Percentiles rank a stretch among this genome's conserved stretches.
These are phyloP conservation scores for Pterophyllum scalare DNA, from an alignment of 2,113 vertebrate genomes.

Conservation along the genomic window DNA sequence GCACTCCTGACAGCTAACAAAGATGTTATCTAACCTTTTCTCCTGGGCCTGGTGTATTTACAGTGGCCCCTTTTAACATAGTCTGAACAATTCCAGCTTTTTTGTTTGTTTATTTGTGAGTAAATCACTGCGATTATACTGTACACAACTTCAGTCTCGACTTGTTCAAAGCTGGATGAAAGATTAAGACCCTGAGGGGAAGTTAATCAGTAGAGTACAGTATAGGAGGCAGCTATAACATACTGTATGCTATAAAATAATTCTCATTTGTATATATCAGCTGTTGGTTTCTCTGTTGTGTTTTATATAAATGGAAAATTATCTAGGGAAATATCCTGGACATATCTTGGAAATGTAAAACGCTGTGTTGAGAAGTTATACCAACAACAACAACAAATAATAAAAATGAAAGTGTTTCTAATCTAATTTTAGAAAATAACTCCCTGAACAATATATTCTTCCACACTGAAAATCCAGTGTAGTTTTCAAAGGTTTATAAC, in stretches of 20 bases:
- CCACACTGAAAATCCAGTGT: constrained; percentile 19
- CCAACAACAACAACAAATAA: too few relatives aligned
- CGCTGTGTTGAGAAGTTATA: constrained; percentile 42
- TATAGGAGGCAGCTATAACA: constrained; percentile 49
- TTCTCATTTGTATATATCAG: constrained; percentile 38
- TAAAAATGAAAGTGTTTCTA: constrained; percentile 40
- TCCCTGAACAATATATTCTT: constrained; percentile 67
- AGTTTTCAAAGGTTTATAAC: constrained; percentile 33
- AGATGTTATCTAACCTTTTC: constrained; percentile 10
- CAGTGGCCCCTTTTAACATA: constrained; percentile 19
- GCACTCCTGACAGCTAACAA: neutral
- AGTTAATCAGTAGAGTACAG: constrained; percentile 45
- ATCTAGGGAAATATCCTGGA: constrained; percentile 42
- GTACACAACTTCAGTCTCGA: neutral
- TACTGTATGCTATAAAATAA: constrained; percentile 52
- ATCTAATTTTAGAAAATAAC: constrained; percentile 65
- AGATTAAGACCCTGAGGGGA: constrained; percentile 60
- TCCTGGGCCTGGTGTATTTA: constrained; percentile 37
- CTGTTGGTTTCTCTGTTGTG: constrained; percentile 22
- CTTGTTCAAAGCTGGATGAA: constrained; percentile 30
- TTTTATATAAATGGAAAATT: constrained; percentile 33
- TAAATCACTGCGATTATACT: constrained; percentile 26
- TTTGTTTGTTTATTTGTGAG: neutral
- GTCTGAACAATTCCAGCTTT: constrained; percentile 6
- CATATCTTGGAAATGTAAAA: constrained; percentile 28